Conservation (phyloP, 2,888 invertebrate species). For the Caenorhabditis becei region DNA sequence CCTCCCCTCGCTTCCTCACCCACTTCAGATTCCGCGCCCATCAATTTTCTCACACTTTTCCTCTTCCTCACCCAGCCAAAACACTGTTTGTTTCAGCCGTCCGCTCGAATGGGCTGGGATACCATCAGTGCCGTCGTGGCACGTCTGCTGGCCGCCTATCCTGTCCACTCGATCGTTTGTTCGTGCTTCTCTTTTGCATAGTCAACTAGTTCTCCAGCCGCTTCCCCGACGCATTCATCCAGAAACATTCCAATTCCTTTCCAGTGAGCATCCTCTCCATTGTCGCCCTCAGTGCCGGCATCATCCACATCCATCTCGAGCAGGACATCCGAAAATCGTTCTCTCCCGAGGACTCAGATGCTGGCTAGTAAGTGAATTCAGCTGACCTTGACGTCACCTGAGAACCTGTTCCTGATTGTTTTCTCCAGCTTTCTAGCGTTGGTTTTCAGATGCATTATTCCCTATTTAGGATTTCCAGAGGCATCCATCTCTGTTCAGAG, state of each 20-base stretch:
- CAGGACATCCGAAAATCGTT: constrained; percentile 78
- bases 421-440: too few species aligned
- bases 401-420: constrained; percentile 14
- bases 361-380: constrained; percentile 71
- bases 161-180: constrained; percentile 62
- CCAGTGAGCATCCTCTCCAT: constrained; percentile 65
- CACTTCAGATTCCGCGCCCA: not conserved
- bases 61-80: not conserved
- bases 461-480: too few species aligned
- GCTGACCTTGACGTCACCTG: constrained; percentile 13
- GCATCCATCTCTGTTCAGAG: too few species aligned
- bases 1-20: not conserved
- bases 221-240: not conserved
- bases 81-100: constrained; percentile 17
- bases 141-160: constrained; percentile 63
- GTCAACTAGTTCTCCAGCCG: not conserved
- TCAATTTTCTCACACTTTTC: not conserved
- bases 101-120: constrained; percentile 66
- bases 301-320: constrained; percentile 74
- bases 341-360: constrained; percentile 76
- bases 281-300: constrained; percentile 59
- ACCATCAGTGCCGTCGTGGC: constrained; percentile 66
- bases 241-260: constrained; percentile 21
- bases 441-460: not conserved
- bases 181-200: not conserved